These are phyloP conservation scores for Pyrrhosoma nymphula DNA, from an alignment of 2,888 invertebrate species.

Conservation along the genomic window DNA sequence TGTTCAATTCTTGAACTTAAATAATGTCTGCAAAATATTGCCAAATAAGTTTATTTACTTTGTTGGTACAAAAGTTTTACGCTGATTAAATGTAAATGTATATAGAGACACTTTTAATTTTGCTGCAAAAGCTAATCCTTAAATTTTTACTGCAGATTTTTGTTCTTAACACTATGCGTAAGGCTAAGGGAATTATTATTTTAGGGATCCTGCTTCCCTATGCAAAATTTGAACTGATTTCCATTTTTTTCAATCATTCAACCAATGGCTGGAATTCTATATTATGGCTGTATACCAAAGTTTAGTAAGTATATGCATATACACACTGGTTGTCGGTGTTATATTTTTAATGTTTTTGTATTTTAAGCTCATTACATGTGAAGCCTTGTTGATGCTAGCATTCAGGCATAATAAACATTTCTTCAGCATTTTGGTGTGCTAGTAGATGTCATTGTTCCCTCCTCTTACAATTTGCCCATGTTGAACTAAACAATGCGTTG, in stretches of 20 bases:
- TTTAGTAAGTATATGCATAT: constrained; percentile 17
- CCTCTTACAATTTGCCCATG: constrained; percentile 25
- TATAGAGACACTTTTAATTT: constrained; percentile 27
- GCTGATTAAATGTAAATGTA: constrained; percentile 41
- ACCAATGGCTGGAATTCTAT: constrained; percentile 26
- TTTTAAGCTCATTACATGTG: constrained; percentile 18
- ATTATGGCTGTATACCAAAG: constrained; percentile 11
- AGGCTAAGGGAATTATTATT: constrained; percentile 48
- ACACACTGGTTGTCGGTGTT: background rate
- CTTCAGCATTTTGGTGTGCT: background rate
- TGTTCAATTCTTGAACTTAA: background rate
- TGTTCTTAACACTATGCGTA: constrained; percentile 5
- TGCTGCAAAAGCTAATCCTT: constrained; percentile 35
- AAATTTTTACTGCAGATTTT: constrained; percentile 45
- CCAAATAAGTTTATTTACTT: constrained; percentile 64
- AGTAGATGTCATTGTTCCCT: background rate
- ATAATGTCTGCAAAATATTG: constrained; percentile 56
- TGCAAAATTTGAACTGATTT: background rate
- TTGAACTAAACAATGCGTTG: constrained; percentile 1
- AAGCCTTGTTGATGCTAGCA: constrained; percentile 18
- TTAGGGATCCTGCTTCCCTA: constrained; percentile 21
- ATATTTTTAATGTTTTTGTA: background rate
- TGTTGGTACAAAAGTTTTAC: constrained; percentile 60
- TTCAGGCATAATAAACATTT: constrained; percentile 40
- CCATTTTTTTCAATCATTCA: constrained; percentile 41